Evolutionary conservation across 2,888 invertebrate genomes (phyloP).

Genomic region (Lumbricus terrestris): DNA sequence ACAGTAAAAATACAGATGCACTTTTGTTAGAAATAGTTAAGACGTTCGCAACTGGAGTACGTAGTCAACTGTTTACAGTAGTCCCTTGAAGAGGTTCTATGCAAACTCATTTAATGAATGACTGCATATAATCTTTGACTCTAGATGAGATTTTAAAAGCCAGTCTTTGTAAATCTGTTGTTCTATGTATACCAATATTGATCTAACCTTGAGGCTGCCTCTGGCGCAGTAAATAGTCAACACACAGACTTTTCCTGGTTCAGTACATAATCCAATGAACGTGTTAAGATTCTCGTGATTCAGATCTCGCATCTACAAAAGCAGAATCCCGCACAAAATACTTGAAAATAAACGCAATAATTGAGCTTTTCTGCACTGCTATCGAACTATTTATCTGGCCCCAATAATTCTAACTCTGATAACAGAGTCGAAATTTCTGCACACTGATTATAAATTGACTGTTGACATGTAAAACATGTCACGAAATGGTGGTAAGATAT

Average conservation of each 20-base stretch:
- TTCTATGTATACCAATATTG: too few relatives aligned
- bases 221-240: constrained; percentile 52
- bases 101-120: too few relatives aligned
- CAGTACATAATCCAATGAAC: constrained; percentile 51
- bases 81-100: too few relatives aligned
- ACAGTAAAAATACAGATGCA: not conserved
- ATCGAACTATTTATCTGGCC: not conserved
- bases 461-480: too few relatives aligned
- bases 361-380: not conserved
- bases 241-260: constrained; percentile 46
- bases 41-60: not conserved
- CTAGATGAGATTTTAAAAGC: too few relatives aligned
- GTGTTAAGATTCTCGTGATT: constrained; percentile 51
- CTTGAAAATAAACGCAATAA: not conserved
- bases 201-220: constrained; percentile 48
- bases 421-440: not conserved
- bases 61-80: too few relatives aligned
- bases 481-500: too few relatives aligned
- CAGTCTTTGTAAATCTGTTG: too few relatives aligned
- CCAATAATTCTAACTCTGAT: not conserved
- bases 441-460: too few relatives aligned
- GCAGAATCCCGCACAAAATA: not conserved
- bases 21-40: not conserved
- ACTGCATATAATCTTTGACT: too few relatives aligned
- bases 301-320: constrained; percentile 32